Base-by-base conservation (phyloP, 2,888 invertebrate genomes). In the Noctua janthina region DNA sequence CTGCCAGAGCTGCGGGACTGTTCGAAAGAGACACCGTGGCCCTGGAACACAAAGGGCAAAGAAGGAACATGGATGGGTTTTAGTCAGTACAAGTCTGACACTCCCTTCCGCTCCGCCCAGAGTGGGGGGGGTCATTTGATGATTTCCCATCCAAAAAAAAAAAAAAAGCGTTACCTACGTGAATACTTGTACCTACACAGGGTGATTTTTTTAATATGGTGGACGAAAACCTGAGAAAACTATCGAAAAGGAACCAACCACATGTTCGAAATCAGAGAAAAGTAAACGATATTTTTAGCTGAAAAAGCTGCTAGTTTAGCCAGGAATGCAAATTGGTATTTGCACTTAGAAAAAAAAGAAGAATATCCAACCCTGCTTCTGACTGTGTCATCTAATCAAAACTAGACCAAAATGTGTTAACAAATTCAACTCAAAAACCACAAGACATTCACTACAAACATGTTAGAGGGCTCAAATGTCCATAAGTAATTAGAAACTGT, bases 401-500 rank as follows among this genome's bases (percentile, higher is more conserved):
- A 66, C 51, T 43, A 54, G 15, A 54, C 66, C 66, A 49, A 74
- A 83, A 74, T 20, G 23, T 66, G 39, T 62, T 79, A 49, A n/a
- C 70, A 79, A 79, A 79, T 79, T 62, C 74, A 39, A 79, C 74
- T 80, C 66, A 54, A 79, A 84, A 79, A 74, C 80, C 74, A 17
- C 82, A 62, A 71, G 74, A 83, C 70, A 84, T 74, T 79, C 80
- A 84, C 66, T 54, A 71, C 79, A 74, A 79, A 62, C 70, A 54
- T 71, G 74, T 71, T 66, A 74, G 39, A 67, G 74, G 80, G 64
- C 74, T 84, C 51, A 59, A 79, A 79, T 67, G 70, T 83, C 70
- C 80, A 71, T 83, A 84, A 49, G 74, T 83, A 71, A 83, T 83
- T 83, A 74, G 66, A 83, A 84, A 83, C 84, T 83, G 80, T 83